These are phyloP conservation scores for Uloborus diversus DNA, from an alignment of 1,140 invertebrate genomes.

Conservation along the genomic window DNA sequence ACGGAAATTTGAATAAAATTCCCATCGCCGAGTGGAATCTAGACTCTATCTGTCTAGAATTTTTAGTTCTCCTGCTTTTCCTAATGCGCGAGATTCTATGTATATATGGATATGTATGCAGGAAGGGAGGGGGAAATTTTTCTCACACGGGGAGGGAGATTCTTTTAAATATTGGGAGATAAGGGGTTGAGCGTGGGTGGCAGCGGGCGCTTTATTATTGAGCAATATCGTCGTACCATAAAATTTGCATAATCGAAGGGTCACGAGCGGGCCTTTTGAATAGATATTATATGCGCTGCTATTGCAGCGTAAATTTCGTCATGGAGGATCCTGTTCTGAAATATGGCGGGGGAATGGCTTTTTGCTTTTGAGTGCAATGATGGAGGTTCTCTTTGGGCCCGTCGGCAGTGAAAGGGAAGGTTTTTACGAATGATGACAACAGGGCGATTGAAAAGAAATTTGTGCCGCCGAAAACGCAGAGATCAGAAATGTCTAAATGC, in stretches of 20 bases:
- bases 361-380: no score
- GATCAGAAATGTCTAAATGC: no score
- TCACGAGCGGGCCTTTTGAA: constrained; percentile 28
- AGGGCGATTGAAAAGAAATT: no score
- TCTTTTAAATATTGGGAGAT: constrained; percentile 43
- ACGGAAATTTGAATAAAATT: constrained; percentile 51
- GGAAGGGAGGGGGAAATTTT: constrained; percentile 19
- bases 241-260: constrained; percentile 49
- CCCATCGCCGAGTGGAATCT: constrained; percentile 31
- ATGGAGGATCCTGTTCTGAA: neutral
- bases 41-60: constrained; percentile 8
- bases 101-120: constrained; percentile 48
- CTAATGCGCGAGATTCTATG: neutral
- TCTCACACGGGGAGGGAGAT: constrained; percentile 3
- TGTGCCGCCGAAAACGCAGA: no score
- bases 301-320: neutral
- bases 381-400: no score
- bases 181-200: neutral
- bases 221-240: constrained; percentile 39
- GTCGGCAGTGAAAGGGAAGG: no score
- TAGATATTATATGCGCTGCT: constrained; percentile 12
- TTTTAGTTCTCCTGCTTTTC: neutral
- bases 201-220: constrained; percentile 17
- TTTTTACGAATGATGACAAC: no score
- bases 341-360: neutral